Percentiles rank a stretch among this genome's conserved stretches.
Conservation (phyloP, 1,140 invertebrate genomes). For the Eupristina koningsbergeri region DNA sequence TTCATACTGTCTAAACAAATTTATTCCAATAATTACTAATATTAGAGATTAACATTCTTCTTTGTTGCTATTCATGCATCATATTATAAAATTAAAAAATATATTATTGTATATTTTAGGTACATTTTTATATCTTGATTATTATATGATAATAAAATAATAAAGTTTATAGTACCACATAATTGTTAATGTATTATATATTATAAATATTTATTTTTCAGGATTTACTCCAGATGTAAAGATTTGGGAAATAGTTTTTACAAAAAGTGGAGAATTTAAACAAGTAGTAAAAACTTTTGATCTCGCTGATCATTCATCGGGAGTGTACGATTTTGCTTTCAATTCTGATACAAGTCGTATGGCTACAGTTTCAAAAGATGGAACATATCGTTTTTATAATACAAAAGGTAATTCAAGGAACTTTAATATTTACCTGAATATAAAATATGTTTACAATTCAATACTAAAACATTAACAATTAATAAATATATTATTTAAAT, state of each 20-base stretch:
- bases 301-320: slow-evolving; percentile 87
- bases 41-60: no score
- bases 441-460: slow-evolving; percentile 52
- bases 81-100: no score
- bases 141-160: no score
- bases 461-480: no score
- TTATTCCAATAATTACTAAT: no score
- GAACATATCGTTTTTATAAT: slow-evolving; percentile 88
- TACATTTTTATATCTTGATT: no score
- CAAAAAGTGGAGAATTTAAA: slow-evolving; percentile 83
- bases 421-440: slow-evolving; percentile 39
- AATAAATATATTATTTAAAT: background rate
- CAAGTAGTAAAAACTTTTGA: slow-evolving; percentile 84
- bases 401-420: slow-evolving; percentile 79
- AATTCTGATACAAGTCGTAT: slow-evolving; percentile 86
- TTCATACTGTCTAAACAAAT: no score
- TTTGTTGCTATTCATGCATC: no score
- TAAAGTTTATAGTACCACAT: background rate
- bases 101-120: no score
- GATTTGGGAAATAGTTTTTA: slow-evolving; percentile 87
- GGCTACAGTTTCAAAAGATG: slow-evolving; percentile 90
- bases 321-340: slow-evolving; percentile 86
- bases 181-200: slow-evolving; percentile 61
- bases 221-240: slow-evolving; percentile 91
- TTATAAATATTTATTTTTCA: slow-evolving; percentile 65